Conservation (phyloP, 2,113 vertebrate species). For the Orycteropus afer region DNA sequence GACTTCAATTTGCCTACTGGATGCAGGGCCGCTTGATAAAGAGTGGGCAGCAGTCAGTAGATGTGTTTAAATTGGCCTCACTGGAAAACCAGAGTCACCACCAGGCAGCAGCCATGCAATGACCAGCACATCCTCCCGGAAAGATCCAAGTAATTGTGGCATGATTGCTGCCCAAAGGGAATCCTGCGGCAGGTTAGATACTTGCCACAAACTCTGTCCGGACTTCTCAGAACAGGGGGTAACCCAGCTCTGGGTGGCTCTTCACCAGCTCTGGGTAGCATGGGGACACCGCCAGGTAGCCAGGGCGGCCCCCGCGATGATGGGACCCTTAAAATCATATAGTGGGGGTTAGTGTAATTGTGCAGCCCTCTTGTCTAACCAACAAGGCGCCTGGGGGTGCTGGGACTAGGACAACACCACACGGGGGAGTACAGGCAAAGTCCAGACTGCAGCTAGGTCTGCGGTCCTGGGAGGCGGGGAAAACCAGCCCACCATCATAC, state of each 20-base stretch:
- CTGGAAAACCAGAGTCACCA: conserved; percentile 6
- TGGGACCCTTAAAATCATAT: not conserved
- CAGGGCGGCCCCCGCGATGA: not conserved
- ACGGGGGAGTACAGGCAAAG: not conserved
- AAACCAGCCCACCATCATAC: not conserved
- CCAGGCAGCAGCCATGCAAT: not conserved
- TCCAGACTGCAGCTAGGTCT: not conserved
- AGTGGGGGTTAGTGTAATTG: not conserved
- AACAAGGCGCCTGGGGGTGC: not conserved
- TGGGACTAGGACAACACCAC: not conserved
- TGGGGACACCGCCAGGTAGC: not conserved
- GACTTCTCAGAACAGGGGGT: not conserved
- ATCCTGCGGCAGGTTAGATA: not conserved
- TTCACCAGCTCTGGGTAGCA: not conserved
- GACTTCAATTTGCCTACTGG: not conserved
- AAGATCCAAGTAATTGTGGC: conserved; percentile 41
- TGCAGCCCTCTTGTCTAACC: not conserved
- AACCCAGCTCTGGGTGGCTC: not conserved
- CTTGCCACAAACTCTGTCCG: not conserved
- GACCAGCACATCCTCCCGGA: conserved; percentile 40
- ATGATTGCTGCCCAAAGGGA: conserved; percentile 22
- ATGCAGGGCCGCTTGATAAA: not conserved
- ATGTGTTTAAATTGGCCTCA: conserved; percentile 27
- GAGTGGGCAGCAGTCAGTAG: not conserved
- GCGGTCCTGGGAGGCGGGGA: not conserved